Percentiles rank a stretch among this genome's conserved stretches.
Evolutionary conservation across 2,113 vertebrate genomes (phyloP).

Genomic region (Xiphophorus hellerii): DNA sequence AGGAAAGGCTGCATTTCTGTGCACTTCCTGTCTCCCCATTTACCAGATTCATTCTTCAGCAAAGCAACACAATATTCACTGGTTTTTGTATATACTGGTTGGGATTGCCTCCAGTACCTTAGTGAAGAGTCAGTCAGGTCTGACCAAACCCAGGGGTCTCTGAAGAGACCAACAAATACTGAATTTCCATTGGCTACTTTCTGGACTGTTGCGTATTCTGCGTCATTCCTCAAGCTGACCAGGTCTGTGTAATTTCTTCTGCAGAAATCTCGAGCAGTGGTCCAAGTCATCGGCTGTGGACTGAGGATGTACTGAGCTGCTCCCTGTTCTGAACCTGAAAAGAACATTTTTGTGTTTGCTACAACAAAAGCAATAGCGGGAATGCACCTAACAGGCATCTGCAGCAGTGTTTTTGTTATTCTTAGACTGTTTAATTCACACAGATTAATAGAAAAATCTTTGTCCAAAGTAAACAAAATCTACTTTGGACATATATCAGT

Average conservation of each 20-base stretch:
- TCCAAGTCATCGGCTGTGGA: accelerated
- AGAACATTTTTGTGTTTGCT: background rate
- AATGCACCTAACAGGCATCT: background rate
- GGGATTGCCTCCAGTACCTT: background rate
- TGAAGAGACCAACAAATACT: conserved; percentile 29
- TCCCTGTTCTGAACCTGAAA: background rate
- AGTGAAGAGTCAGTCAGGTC: background rate
- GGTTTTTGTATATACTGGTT: accelerated
- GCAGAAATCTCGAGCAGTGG: conserved; percentile 10
- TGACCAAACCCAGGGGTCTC: conserved; percentile 30
- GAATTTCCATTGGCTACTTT: accelerated
- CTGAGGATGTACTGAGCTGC: conserved; percentile 1
- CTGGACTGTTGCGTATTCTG: background rate
- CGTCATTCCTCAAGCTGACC: conserved; percentile 26
- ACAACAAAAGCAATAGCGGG: background rate
- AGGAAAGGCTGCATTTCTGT: background rate
- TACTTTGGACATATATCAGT: too few relatives aligned
- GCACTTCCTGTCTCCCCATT: conserved; percentile 1
- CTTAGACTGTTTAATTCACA: background rate
- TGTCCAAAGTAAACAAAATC: too few relatives aligned
- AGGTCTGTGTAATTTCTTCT: conserved; percentile 10
- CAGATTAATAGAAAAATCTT: background rate
- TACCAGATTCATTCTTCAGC: background rate
- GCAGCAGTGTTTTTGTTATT: background rate
- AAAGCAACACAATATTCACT: background rate